A percentile compares a stretch with the other conserved stretches of the same genome.
Evolutionary conservation across 2,113 vertebrate species (phyloP).

Genomic region (Ophthalmolycus amberensis): DNA sequence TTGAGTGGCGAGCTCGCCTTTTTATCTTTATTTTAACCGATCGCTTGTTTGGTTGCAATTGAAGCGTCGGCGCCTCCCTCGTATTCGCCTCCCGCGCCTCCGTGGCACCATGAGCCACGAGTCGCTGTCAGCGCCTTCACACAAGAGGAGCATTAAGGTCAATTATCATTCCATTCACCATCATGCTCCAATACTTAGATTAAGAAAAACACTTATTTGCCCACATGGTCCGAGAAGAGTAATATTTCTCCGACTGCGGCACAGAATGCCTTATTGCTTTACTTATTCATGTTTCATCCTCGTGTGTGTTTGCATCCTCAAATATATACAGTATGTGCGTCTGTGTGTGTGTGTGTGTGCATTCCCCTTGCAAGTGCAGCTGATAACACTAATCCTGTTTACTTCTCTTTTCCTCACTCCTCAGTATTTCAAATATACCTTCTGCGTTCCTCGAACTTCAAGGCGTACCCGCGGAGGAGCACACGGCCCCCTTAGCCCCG

Average conservation of each 20-base stretch:
- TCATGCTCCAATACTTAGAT: slow-evolving; percentile 58
- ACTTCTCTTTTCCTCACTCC: slow-evolving; percentile 61
- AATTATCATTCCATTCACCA: slow-evolving; percentile 71
- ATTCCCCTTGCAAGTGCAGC: slow-evolving; percentile 61
- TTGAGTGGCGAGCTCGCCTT: slow-evolving; percentile 54
- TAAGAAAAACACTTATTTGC: slow-evolving; percentile 66
- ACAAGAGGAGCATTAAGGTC: slow-evolving; percentile 64
- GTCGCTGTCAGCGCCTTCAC: slow-evolving; percentile 53
- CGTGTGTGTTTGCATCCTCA: slow-evolving; percentile 30
- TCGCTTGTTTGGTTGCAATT: slow-evolving; percentile 63
- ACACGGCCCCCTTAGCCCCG: slow-evolving; percentile 50
- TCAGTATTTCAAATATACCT: slow-evolving; percentile 72
- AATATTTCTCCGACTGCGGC: slow-evolving; percentile 60
- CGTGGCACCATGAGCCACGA: slow-evolving; percentile 58
- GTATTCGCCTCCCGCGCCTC: slow-evolving; percentile 37
- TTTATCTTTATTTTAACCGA: slow-evolving; percentile 68
- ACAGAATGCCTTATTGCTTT: slow-evolving; percentile 70
- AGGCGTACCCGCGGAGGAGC: slow-evolving; percentile 61
- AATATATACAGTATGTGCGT: slow-evolving; percentile 38
- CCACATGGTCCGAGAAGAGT: slow-evolving; percentile 43
- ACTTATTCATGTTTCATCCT: slow-evolving; percentile 82
- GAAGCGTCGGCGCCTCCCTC: slow-evolving; percentile 59
- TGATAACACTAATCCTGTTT: slow-evolving; percentile 85
- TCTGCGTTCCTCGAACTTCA: slow-evolving; percentile 66
- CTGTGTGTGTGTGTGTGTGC: slow-evolving; percentile 44